Base-by-base conservation (phyloP, 2,888 invertebrate genomes). In the Drosophila mimetica region DNA sequence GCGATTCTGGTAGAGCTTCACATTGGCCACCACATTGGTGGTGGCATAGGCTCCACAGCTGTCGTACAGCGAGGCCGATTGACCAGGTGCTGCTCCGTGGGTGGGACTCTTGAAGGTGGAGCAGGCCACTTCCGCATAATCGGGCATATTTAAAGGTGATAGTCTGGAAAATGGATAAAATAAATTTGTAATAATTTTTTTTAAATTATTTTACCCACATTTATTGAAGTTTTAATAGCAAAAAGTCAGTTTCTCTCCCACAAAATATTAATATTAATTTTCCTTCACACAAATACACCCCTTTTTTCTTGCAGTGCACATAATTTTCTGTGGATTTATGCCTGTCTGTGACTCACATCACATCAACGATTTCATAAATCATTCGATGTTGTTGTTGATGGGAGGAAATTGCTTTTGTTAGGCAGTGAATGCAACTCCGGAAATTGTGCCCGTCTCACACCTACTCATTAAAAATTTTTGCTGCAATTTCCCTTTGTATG, bases 121-220 rank as follows among this genome's bases (percentile, higher is more conserved):
- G 86, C 92, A 92, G 75, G 91, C 91, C 77, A 92, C 92, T 89
- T 92, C 92, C 75, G 92, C 92, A 88, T 92, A 92, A 89, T 92
- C 92, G 76, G 92, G 92, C 92, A 92, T 92, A 79, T 92, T 92
- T 78, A 92, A 78, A 57, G 92, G 92, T 72, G 92, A 92, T 59
- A 92, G 90, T 74, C 92, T 92, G 86, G 54, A 74, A 61, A n/a
- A n/a, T n/a, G n/a, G n/a, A n/a, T n/a, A n/a, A 2, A 20, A 3
- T 22, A 4, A 7, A 25, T 25, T 25, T 25, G 6, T 25, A 25
- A 25, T 25, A 25, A 25, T 25, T 22, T 22, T 22, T 22, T 22
- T 6, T 22, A 22, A n/a, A n/a, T n/a, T n/a, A n/a, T n/a, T n/a
- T n/a, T n/a, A n/a, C 22, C 22, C 22, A 22, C 5, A 22, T 22